Percentiles rank a stretch among this genome's conserved stretches.
phyloP scores from a whole-genome alignment of 2,113 vertebrate genomes.

The Rhineura floridana region DNA sequence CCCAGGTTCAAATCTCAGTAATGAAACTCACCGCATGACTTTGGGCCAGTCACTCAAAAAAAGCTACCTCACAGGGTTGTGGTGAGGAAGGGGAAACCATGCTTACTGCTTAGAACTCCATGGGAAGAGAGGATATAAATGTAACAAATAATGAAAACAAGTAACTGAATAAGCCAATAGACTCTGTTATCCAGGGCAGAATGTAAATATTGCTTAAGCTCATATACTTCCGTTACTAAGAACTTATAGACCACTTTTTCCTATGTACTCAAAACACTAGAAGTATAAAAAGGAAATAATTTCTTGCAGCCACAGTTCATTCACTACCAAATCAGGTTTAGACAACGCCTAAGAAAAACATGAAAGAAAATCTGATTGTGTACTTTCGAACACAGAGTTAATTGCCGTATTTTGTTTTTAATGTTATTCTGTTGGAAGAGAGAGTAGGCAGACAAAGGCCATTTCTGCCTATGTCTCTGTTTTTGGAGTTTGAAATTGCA shows the following conservation, averaged over 20 bases:
- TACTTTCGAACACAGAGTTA: background rate
- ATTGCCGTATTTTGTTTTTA: background rate
- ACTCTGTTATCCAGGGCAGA: background rate
- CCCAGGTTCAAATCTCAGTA: no score
- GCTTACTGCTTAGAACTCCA: background rate
- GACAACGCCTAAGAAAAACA: background rate
- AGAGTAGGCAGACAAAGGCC: background rate
- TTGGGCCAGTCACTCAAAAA: background rate
- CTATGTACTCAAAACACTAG: background rate
- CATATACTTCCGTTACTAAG: background rate
- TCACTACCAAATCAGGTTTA: constrained; percentile 19
- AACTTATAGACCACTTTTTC: background rate
- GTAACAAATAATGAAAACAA: background rate
- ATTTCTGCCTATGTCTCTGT: background rate
- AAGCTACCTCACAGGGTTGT: background rate
- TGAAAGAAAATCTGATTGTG: background rate
- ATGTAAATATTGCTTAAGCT: background rate
- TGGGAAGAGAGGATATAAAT: background rate
- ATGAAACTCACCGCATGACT: no score
- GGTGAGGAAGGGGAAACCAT: background rate
- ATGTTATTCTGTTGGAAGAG: background rate
- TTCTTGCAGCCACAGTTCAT: background rate
- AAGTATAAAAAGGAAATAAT: background rate
- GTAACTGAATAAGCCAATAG: background rate
- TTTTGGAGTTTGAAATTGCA: background rate